Evolutionary conservation across 2,797 vertebrate species (phyloP).

Genomic region (Pachyuromys duprasi): DNA sequence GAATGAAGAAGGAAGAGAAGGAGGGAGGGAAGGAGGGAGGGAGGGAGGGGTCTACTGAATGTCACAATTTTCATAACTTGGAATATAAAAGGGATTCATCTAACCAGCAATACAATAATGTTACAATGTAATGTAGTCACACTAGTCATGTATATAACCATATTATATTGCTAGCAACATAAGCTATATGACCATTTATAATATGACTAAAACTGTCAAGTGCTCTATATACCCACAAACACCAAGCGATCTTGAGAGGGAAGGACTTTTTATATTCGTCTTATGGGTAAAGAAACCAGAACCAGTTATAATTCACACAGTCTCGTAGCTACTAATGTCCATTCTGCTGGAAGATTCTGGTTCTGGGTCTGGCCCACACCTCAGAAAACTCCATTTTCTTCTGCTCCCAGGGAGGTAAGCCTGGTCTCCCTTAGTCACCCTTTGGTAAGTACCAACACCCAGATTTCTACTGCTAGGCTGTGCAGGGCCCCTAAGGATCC

Average conservation of each 20-base stretch:
- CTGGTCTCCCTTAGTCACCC: not conserved
- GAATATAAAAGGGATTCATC: slow-evolving; percentile 41
- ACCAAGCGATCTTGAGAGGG: not conserved
- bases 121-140: not conserved
- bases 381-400: slow-evolving; percentile 16
- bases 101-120: not conserved
- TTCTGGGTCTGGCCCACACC: slow-evolving; percentile 14
- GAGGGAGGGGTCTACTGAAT: not conserved
- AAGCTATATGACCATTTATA: slow-evolving; percentile 32
- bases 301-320: not conserved
- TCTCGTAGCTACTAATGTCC: slow-evolving; percentile 2
- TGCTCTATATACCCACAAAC: not conserved
- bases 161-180: slow-evolving; percentile 38
- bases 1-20: not conserved
- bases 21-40: not conserved
- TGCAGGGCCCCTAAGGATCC: not conserved
- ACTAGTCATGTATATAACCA: not conserved
- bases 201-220: slow-evolving; percentile 7
- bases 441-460: not conserved
- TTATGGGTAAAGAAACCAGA: slow-evolving; percentile 54
- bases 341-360: slow-evolving; percentile 27
- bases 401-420: not conserved
- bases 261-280: not conserved
- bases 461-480: not conserved
- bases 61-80: slow-evolving; percentile 48